These are phyloP conservation scores for Drosophila ohnishii DNA, from an alignment of 1,140 invertebrate species.

Conservation along the genomic window DNA sequence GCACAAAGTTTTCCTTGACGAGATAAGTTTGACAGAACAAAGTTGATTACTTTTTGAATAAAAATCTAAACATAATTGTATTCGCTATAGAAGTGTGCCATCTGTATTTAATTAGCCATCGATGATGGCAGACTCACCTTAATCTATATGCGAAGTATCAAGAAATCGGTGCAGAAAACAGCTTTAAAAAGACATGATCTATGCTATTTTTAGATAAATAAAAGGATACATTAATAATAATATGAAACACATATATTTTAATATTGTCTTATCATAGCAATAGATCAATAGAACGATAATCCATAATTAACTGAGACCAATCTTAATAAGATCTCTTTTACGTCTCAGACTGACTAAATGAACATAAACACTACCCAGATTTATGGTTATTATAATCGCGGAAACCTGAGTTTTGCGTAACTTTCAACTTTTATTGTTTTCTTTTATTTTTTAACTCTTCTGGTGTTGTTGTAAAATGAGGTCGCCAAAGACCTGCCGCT, in stretches of 20 bases:
- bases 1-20: slow-evolving; percentile 4
- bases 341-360: not conserved
- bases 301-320: not conserved
- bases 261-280: not conserved
- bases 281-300: not conserved
- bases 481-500: slow-evolving; percentile 14
- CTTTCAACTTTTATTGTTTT: slow-evolving; percentile 21
- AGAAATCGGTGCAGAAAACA: not conserved
- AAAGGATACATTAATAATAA: not conserved
- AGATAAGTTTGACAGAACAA: not conserved
- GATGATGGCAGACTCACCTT: not conserved
- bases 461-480: slow-evolving; percentile 39
- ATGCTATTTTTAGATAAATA: not conserved
- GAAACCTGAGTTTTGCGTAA: slow-evolving; percentile 38
- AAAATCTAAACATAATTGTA: too few species aligned
- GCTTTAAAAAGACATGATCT: not conserved
- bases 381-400: slow-evolving; percentile 19
- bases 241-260: not conserved
- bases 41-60: not conserved
- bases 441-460: slow-evolving; percentile 1
- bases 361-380: slow-evolving; percentile 2
- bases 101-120: too few species aligned
- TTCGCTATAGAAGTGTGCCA: too few species aligned
- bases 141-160: not conserved
- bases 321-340: slow-evolving; percentile 18